phyloP scores from a whole-genome alignment of 2,113 vertebrate genomes.

The Sphaerodactylus townsendi region DNA sequence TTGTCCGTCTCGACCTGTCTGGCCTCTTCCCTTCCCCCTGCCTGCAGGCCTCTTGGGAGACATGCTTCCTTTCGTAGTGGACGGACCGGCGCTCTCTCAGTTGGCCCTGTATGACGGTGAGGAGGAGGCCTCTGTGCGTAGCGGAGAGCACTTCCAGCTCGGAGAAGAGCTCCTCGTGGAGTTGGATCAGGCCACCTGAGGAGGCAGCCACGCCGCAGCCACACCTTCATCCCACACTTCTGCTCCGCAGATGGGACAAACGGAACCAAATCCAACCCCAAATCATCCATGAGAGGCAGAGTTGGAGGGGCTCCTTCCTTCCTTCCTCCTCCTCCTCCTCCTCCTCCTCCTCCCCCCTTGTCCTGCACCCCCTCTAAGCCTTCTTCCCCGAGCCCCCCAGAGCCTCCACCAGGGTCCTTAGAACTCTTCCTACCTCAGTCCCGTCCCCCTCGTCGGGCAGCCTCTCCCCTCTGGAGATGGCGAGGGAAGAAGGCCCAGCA shows the following conservation, averaged over 20 bases:
- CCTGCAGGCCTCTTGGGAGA: constrained; percentile 13
- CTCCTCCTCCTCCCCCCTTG: neutral
- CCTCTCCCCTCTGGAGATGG: neutral
- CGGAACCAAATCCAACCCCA: constrained; percentile 20
- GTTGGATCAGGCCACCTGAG: constrained; percentile 43
- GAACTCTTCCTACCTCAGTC: constrained; percentile 30
- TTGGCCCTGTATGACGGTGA: constrained; percentile 48
- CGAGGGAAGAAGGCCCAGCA: neutral
- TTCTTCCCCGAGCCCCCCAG: too few species aligned
- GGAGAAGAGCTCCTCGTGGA: constrained; percentile 21
- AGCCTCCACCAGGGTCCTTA: neutral
- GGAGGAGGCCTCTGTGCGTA: constrained; percentile 7
- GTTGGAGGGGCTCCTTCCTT: neutral
- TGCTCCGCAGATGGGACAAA: constrained; percentile 13
- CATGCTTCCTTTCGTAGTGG: constrained; percentile 20
- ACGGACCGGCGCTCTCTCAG: constrained; percentile 37
- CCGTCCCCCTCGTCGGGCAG: neutral
- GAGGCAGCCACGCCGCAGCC: neutral
- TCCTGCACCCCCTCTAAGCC: neutral
- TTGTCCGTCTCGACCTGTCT: too few species aligned
- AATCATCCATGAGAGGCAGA: constrained; percentile 1
- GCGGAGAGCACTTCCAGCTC: constrained; percentile 34
- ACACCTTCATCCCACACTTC: neutral
- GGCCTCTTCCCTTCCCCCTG: neutral
- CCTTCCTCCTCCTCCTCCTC: neutral